A percentile compares a stretch with the other conserved stretches of the same genome.
phyloP scores from a whole-genome alignment of 2,113 vertebrate genomes.

The Trichechus manatus region DNA sequence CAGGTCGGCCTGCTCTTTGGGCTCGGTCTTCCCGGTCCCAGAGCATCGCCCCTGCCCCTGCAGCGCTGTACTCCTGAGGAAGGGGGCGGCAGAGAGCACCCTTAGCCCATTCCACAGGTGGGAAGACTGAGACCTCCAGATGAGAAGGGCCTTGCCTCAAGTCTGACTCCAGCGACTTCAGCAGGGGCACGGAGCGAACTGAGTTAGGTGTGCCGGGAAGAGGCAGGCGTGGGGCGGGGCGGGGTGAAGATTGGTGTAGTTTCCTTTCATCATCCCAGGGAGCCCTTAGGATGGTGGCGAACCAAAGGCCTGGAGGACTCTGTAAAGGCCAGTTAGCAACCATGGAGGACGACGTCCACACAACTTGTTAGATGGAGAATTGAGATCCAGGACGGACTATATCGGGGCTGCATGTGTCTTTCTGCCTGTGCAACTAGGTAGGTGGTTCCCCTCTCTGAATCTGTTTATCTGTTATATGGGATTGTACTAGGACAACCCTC shows the following conservation, averaged over 20 bases:
- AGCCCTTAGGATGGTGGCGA: neutral
- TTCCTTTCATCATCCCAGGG: neutral
- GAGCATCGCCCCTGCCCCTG: too few relatives aligned
- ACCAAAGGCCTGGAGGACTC: neutral
- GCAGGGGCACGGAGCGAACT: neutral
- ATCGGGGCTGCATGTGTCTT: neutral
- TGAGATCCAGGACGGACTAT: neutral
- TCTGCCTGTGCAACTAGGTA: neutral
- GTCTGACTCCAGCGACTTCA: neutral
- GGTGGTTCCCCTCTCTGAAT: neutral
- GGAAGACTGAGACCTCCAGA: neutral
- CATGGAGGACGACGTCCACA: neutral
- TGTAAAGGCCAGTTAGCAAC: neutral
- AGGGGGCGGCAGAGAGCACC: neutral
- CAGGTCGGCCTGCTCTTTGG: slow-evolving; percentile 3
- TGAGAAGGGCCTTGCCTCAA: neutral
- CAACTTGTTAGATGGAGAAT: neutral
- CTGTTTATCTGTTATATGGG: neutral
- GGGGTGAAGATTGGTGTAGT: neutral
- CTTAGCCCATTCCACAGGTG: neutral
- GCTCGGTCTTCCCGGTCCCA: neutral
- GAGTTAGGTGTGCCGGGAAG: neutral
- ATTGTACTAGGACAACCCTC: neutral
- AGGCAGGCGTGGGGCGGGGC: neutral
- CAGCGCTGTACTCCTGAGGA: neutral